Conservation (phyloP, 2,113 vertebrate species). For the Pelodiscus sinensis region DNA sequence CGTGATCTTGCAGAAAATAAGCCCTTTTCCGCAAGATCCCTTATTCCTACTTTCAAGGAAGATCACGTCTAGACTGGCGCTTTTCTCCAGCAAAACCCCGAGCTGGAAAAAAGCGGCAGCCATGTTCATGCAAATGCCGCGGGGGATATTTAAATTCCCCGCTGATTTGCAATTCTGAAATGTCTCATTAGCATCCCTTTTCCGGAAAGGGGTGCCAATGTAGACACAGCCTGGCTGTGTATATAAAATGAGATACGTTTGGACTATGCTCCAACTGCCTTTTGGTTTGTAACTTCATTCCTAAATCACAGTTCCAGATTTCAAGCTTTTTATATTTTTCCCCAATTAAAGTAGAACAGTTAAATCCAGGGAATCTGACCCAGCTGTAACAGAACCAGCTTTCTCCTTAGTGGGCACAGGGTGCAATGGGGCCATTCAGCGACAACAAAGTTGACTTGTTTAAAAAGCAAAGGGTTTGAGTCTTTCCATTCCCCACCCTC, state of each 20-base stretch:
- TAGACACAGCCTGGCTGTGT: too few species aligned
- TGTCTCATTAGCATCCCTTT: too few species aligned
- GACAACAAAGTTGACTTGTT: not conserved
- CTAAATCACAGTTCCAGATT: not conserved
- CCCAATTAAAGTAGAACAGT: not conserved
- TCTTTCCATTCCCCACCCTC: not conserved
- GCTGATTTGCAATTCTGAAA: too few species aligned
- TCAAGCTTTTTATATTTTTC: not conserved
- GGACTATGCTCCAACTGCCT: not conserved
- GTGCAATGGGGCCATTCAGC: not conserved
- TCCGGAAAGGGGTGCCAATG: too few species aligned
- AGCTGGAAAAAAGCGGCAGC: too few species aligned
- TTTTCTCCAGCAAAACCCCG: too few species aligned
- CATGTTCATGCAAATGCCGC: too few species aligned
- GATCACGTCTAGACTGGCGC: too few species aligned
- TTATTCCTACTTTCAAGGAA: too few species aligned
- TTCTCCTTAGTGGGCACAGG: not conserved
- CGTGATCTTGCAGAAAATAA: too few species aligned
- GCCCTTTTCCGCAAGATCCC: too few species aligned
- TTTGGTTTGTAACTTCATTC: not conserved
- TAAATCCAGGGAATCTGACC: not conserved
- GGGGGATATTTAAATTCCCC: too few species aligned
- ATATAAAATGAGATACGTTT: rapidly evolving
- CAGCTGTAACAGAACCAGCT: not conserved
- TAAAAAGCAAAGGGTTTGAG: not conserved